phyloP scores from a whole-genome alignment of 2,888 invertebrate genomes.

The Philereme transversata region DNA sequence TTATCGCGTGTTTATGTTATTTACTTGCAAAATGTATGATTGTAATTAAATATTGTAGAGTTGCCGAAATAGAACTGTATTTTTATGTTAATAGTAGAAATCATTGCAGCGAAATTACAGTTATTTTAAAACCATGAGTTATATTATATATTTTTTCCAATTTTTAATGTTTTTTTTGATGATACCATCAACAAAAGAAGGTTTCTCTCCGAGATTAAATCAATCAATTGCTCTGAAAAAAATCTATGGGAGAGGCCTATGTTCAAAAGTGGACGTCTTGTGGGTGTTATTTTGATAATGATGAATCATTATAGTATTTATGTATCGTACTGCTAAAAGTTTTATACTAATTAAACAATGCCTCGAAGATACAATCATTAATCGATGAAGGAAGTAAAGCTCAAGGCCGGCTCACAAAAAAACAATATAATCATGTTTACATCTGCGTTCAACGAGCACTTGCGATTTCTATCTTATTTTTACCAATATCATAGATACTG shows the following conservation, averaged over 20 bases:
- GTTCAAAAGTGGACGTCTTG: too few relatives aligned
- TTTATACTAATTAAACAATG: slow-evolving; percentile 37
- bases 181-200: slow-evolving; percentile 11
- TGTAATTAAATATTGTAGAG: slow-evolving; percentile 15
- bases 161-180: background rate
- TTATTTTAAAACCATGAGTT: slow-evolving; percentile 3
- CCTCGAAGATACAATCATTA: slow-evolving; percentile 31
- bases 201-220: too few relatives aligned
- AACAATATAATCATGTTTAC: background rate
- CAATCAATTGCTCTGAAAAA: too few relatives aligned
- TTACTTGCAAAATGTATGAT: slow-evolving; percentile 15
- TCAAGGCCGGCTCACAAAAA: slow-evolving; percentile 37
- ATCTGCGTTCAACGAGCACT: too few relatives aligned
- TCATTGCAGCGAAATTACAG: background rate
- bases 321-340: slow-evolving; percentile 16
- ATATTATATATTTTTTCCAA: too few relatives aligned
- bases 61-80: background rate
- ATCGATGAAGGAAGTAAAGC: slow-evolving; percentile 34
- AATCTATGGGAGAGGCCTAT: too few relatives aligned
- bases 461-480: too few relatives aligned
- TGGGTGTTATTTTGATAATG: too few relatives aligned
- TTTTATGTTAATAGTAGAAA: background rate
- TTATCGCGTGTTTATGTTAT: slow-evolving; percentile 10
- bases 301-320: too few relatives aligned
- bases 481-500: too few relatives aligned